Conservation (phyloP, 2,113 vertebrate species). For the Cnemophilus loriae region DNA sequence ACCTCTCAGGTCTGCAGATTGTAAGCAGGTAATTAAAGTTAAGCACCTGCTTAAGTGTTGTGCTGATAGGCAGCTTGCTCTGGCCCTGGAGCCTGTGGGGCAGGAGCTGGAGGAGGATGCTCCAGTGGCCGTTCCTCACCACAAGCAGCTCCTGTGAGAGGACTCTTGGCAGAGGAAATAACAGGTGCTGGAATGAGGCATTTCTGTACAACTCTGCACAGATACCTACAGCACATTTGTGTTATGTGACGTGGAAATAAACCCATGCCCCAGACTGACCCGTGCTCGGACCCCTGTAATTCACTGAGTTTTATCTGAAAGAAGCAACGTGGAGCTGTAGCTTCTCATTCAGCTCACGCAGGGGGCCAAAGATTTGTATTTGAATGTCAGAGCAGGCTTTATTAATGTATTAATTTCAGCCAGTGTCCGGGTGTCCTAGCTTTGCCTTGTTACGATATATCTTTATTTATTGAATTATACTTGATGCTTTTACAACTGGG, state of each 20-base stretch:
- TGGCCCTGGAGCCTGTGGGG: neutral
- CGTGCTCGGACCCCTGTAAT: neutral
- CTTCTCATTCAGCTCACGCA: neutral
- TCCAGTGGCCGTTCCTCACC: neutral
- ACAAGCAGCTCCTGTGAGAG: accelerated
- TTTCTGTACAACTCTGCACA: neutral
- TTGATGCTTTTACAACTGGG: neutral
- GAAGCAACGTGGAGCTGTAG: neutral
- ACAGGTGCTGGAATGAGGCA: neutral
- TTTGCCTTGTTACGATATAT: neutral
- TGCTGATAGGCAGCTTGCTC: neutral
- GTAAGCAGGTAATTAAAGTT: slow-evolving; percentile 17
- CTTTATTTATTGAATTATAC: neutral
- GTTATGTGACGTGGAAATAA: neutral
- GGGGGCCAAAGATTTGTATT: neutral
- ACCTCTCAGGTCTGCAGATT: neutral
- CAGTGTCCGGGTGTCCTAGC: neutral
- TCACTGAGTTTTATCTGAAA: neutral
- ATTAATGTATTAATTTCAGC: neutral
- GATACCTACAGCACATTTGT: neutral
- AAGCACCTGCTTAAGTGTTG: neutral
- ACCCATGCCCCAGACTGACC: accelerated
- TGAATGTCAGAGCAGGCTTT: neutral
- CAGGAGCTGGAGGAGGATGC: neutral
- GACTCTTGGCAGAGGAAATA: neutral